Base-by-base conservation (phyloP, 2,888 invertebrate genomes). In the Caenorhabditis plicata region DNA sequence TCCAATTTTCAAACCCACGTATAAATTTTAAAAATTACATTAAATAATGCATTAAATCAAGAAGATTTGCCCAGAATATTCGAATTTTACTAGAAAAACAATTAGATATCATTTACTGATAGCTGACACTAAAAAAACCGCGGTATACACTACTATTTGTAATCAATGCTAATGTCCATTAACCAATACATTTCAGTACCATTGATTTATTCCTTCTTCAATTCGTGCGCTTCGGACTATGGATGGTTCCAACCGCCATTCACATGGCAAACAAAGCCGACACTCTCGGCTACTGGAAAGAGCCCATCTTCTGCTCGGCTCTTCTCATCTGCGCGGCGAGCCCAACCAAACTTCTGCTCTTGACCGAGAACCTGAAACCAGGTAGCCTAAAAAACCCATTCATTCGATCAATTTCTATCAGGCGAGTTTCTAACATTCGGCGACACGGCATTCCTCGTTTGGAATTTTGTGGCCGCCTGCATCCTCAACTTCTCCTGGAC, bases 171-270 rank as follows among this genome's bases (percentile, higher is more conserved):
- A 9, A 31, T 31, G 9, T 31, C 13, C n/a, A n/a, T 23, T 4
- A 41, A 41, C 25, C 4, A 41, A 9, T 13, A n/a, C 7, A 19
- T 42, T 46, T 20, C 51, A 68, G 68, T 36, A 75, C 74, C n/a
- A 60, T 75, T 47, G 78, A 78, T 44, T 52, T 78, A n/a, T 60
- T 74, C 44, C 40, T 74, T 9, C 52, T 78, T 8, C 57, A 73
- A 35, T 27, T 73, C 13, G 35, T 70, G n/a, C 66, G 78, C n/a
- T 46, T 54, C 17, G 46, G 51, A 15, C 41, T 78, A 41, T 67
- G 70, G 55, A 45, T 71, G 39, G 58, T 66, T 11, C 70, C 53
- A 2, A 52, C 50, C 42, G 69, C 29, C 22, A 43, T 68, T 32
- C 55, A 63, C 26, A 15, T 51, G 31, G 33, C 52, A 35, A 61